Evolutionary conservation across 2,113 vertebrate genomes (phyloP).

Genomic region (Ailurus styani): DNA sequence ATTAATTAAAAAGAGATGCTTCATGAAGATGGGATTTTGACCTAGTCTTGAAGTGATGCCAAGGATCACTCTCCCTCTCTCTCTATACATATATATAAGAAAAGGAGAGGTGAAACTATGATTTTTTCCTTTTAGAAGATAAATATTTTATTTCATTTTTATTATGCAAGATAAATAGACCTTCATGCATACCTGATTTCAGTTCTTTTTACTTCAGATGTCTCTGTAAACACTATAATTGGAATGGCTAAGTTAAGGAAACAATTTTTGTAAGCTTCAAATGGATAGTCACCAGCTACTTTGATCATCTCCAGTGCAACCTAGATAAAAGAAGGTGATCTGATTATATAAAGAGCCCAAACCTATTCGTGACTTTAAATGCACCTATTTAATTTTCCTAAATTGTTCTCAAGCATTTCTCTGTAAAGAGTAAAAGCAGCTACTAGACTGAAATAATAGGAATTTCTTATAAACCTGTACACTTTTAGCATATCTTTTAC

Average conservation of each 20-base stretch:
- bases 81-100: neutral
- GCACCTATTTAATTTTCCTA: neutral
- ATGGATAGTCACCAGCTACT: conserved; percentile 88
- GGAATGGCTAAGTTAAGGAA: conserved; percentile 98
- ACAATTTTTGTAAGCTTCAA: conserved; percentile 95
- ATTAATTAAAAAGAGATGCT: neutral
- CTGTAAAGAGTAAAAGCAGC: neutral
- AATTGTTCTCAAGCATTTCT: conserved; percentile 15
- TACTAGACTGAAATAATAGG: neutral
- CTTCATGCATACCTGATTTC: conserved; percentile 88
- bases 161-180: conserved; percentile 21
- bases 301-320: conserved; percentile 96
- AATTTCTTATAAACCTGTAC: neutral
- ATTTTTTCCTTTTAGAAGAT: conserved; percentile 14
- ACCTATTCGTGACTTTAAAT: neutral
- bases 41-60: neutral
- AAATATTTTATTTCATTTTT: conserved; percentile 8
- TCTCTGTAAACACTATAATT: conserved; percentile 93
- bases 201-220: conserved; percentile 90
- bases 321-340: conserved; percentile 77
- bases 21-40: neutral
- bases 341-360: neutral
- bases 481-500: conserved; percentile 6
- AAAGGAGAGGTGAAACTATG: neutral
- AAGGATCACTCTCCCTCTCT: no score